phyloP scores from a whole-genome alignment of 1,140 invertebrate genomes.

The Coptotermes formosanus region DNA sequence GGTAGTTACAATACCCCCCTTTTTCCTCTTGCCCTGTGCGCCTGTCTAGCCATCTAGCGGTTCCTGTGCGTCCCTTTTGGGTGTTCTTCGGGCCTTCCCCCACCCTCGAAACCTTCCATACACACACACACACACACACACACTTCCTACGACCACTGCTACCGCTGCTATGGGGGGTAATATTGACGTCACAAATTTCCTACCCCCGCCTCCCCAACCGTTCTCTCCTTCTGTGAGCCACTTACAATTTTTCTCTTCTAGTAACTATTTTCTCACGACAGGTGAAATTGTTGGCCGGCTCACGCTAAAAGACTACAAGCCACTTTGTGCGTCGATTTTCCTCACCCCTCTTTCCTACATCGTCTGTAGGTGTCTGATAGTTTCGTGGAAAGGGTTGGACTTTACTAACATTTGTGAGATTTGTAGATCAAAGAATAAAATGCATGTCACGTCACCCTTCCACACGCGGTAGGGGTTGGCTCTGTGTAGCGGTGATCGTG shows the following conservation, averaged over 20 bases:
- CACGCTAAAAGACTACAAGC: not conserved
- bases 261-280: not conserved
- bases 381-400: not conserved
- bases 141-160: not conserved
- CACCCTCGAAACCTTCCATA: not conserved
- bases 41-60: not conserved
- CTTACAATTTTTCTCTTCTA: not conserved
- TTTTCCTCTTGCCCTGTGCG: not conserved
- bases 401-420: not conserved
- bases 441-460: not conserved
- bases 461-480: not conserved
- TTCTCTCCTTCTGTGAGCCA: not conserved
- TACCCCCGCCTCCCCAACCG: not conserved
- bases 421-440: constrained; percentile 19
- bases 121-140: not conserved
- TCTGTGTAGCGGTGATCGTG: not conserved
- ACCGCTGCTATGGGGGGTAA: not conserved
- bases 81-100: not conserved
- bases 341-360: too few species aligned
- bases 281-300: not conserved
- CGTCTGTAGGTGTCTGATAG: not conserved
- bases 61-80: not conserved
- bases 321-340: not conserved
- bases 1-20: constrained; percentile 3
- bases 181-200: constrained; percentile 1